Evolutionary conservation across 2,888 invertebrate species (phyloP).

Genomic region (Eupeodes luniger): DNA sequence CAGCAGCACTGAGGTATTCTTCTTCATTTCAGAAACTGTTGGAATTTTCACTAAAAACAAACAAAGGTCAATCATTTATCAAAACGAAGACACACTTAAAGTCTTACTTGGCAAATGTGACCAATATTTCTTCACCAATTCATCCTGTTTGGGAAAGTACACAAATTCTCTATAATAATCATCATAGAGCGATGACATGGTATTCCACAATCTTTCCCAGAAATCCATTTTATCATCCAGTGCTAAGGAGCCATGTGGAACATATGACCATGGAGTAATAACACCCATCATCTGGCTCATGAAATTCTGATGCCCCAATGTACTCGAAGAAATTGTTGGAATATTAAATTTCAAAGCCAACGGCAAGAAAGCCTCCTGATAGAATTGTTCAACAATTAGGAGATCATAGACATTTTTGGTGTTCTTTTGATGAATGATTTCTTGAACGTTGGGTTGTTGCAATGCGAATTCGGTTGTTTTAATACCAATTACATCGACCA

Average conservation of each 20-base stretch:
- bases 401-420: slow-evolving; percentile 83
- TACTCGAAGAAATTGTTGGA: slow-evolving; percentile 83
- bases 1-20: slow-evolving; percentile 84
- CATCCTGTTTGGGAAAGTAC: slow-evolving; percentile 83
- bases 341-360: slow-evolving; percentile 83
- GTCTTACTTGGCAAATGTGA: slow-evolving; percentile 77
- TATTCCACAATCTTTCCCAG: slow-evolving; percentile 85
- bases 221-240: slow-evolving; percentile 85
- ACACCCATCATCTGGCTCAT: slow-evolving; percentile 85
- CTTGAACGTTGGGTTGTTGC: slow-evolving; percentile 80
- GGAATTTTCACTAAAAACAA: slow-evolving; percentile 81
- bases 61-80: background rate
- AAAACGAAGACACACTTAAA: too few species aligned
- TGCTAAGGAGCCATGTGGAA: slow-evolving; percentile 84
- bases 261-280: slow-evolving; percentile 84
- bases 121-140: slow-evolving; percentile 80
- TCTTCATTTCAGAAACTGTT: slow-evolving; percentile 83
- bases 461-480: slow-evolving; percentile 82
- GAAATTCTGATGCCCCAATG: slow-evolving; percentile 84
- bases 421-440: slow-evolving; percentile 79
- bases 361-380: slow-evolving; percentile 84
- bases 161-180: slow-evolving; percentile 80
- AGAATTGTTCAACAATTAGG: slow-evolving; percentile 84
- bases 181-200: slow-evolving; percentile 82
- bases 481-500: slow-evolving; percentile 81